These are phyloP conservation scores for Pyralis farinalis DNA, from an alignment of 2,888 invertebrate genomes.

Conservation along the genomic window DNA sequence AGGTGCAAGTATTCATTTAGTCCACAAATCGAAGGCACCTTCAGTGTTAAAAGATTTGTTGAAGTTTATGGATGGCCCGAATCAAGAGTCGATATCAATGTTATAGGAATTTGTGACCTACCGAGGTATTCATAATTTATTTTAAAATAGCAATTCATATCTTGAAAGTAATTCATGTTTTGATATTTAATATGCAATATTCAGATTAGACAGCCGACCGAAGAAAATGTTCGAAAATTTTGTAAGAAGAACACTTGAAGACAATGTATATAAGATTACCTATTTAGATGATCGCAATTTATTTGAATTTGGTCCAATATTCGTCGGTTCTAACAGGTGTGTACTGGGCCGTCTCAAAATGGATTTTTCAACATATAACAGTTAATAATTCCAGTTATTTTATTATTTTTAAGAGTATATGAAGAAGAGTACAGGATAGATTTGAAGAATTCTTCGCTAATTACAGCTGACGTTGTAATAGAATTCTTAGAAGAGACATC, in stretches of 20 bases:
- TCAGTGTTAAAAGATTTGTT: constrained; percentile 56
- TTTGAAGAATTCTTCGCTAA: constrained; percentile 76
- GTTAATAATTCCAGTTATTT: too few relatives aligned
- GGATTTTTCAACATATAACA: too few relatives aligned
- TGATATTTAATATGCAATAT: neutral
- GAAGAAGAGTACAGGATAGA: constrained; percentile 69
- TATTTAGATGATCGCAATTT: constrained; percentile 65
- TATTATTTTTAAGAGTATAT: constrained; percentile 49
- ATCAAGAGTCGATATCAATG: constrained; percentile 55
- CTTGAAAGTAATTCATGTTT: too few relatives aligned
- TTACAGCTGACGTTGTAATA: constrained; percentile 68
- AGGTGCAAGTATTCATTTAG: constrained; percentile 69
- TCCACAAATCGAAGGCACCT: constrained; percentile 61
- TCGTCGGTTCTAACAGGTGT: constrained; percentile 57
- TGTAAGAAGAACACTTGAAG: constrained; percentile 55
- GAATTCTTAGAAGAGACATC: constrained; percentile 60
- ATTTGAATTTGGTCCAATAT: constrained; percentile 72
- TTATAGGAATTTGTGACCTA: constrained; percentile 61
- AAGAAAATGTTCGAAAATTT: constrained; percentile 74
- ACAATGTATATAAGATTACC: constrained; percentile 57
- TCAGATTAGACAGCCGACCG: constrained; percentile 64
- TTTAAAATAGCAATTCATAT: too few relatives aligned
- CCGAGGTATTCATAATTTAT: constrained; percentile 48
- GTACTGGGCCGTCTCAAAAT: too few relatives aligned
- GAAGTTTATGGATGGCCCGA: constrained; percentile 73